Evolutionary conservation across 2,113 vertebrate species (phyloP).

Genomic region (Podilymbus podiceps): DNA sequence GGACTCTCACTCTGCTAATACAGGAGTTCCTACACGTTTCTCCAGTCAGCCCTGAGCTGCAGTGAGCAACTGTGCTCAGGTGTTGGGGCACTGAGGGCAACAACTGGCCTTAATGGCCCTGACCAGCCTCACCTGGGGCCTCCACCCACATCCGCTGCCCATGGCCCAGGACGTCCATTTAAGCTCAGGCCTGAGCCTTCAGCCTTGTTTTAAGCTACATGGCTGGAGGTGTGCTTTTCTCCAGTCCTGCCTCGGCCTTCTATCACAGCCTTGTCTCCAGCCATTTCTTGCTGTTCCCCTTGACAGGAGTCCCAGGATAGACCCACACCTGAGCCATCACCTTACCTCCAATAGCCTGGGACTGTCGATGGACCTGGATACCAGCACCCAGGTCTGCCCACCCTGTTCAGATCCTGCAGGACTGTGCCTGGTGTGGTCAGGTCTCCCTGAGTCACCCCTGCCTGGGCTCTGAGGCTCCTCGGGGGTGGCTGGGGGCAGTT

Average conservation of each 20-base stretch:
- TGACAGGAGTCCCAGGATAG: background rate
- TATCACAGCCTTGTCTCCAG: background rate
- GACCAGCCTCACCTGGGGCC: background rate
- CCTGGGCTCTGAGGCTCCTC: background rate
- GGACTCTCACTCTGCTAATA: background rate
- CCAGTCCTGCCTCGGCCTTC: background rate
- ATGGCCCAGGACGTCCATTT: background rate
- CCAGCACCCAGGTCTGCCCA: background rate
- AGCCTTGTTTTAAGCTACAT: background rate
- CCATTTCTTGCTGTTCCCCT: background rate
- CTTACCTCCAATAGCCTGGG: background rate
- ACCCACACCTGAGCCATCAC: background rate
- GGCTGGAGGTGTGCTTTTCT: background rate
- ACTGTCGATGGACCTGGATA: rapidly evolving
- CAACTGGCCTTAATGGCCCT: background rate
- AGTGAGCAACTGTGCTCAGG: background rate
- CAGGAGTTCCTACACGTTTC: background rate
- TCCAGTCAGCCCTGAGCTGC: background rate
- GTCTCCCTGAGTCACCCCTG: background rate
- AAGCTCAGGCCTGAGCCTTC: background rate
- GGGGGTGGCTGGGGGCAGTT: background rate
- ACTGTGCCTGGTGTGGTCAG: background rate
- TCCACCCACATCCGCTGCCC: background rate
- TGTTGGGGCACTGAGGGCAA: background rate
- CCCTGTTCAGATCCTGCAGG: background rate